Base-by-base conservation (phyloP, 2,797 vertebrate genomes). In the Sebastes iracundus region DNA sequence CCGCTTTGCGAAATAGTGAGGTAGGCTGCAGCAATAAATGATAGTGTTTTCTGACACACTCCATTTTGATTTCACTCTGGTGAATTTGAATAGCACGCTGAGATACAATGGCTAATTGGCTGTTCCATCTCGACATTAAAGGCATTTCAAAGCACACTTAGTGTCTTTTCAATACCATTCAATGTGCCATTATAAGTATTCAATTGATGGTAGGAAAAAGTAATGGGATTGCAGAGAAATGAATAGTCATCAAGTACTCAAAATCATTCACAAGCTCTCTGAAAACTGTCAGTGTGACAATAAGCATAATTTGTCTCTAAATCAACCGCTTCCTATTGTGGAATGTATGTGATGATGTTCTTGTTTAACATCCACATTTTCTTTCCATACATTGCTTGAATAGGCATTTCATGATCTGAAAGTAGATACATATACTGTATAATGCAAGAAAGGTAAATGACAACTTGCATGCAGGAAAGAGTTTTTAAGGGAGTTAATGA, bases 81-180 rank as follows among this genome's bases (percentile, higher is more conserved):
- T 79, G 80, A 82, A 87, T 90, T 69, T 91, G 80, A 93, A 90
- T 75, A 56, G 81, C 82, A 80, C 9, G 20, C 90, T 86, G 82
- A 87, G 82, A 86, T 75, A 92, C 86, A 91, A 92, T 85, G 73
- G 86, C 82, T 92, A 92, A 93, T 93, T 92, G 90, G 80, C 80
- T 87, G 85, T 91, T 90, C 84, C 82, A 81, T 88, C 82, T 89
- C 33, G 11, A 85, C 90, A 89, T 93, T 90, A 88, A 89, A 90
- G 82, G 80, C 89, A 87, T 92, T 92, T 92, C 85, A 90, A 71
- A 74, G 83, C 82, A 90, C 83, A 87, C 82, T 92, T 86, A 86
- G 87, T 80, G 75, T 90, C 87, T 86, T 90, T 94, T 93, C 83
- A 92, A 32, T 84, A 60, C 62, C 74, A 68, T 88, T 92, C 87